Base-by-base conservation (phyloP, 2,797 vertebrate species). In the Poeciliopsis turneri region DNA sequence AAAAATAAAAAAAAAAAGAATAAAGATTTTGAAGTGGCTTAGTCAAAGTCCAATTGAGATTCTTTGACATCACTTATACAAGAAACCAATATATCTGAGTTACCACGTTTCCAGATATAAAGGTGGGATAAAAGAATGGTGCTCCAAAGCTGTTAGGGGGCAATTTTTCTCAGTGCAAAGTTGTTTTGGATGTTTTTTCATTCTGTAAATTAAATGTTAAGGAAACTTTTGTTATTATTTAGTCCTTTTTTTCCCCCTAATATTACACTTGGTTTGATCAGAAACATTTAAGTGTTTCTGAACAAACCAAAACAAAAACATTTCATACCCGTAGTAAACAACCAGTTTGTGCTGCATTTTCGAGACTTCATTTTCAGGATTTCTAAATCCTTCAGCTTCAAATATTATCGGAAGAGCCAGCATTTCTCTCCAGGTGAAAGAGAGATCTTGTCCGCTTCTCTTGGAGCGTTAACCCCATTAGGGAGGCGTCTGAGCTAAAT, bases 391-490 rank as follows among this genome's bases (percentile, higher is more conserved):
- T 59, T 59, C n/a, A 30, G 55, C 23, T 28, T 25, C 5, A 1
- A 7, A 13, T 43, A 4, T 47, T 36, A 41, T 8, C n/a, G 20
- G 46, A 13, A 46, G 74, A 72, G 64, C 41, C 64, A 16, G 57
- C 16, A 18, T 39, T n/a, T 83, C 76, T 78, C 47, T 73, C 47
- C 75, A 18, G 45, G 59, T 70, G 3, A 25, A 2, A 53, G 20
- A 25, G 72, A 81, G 47, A 45, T 78, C 51, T 76, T 77, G 82
- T 82, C 80, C 64, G 47, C 88, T 78, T 76, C 77, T 36, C 81
- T 82, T 74, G 47, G 79, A n/a, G 76, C 84, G 71, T 75, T 72
- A 43, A 81, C 81, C 66, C 90, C 90, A 92, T 92, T 92, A 89
- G 79, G 77, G 80, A 88, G 75, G 78, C 82, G 82, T 88, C 85